These are phyloP conservation scores for Sycophila texana DNA, from an alignment of 2,888 invertebrate species.

Conservation along the genomic window DNA sequence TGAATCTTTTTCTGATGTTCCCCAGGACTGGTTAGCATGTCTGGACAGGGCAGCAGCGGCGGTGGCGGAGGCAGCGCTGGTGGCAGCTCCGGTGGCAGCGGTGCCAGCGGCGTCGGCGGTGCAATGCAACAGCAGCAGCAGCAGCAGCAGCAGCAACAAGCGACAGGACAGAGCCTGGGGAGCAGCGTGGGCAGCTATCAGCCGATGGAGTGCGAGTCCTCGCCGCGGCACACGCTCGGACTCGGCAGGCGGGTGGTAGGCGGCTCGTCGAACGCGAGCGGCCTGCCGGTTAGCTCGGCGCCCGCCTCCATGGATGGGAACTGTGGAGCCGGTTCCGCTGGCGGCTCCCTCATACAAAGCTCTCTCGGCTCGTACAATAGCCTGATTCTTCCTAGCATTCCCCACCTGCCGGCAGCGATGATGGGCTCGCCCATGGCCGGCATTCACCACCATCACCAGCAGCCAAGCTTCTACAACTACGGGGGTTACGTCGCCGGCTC, in stretches of 20 bases:
- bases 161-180: constrained; percentile 9
- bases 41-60: constrained; percentile 73
- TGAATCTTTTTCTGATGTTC: constrained; percentile 25
- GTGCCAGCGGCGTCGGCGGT: constrained; percentile 63
- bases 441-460: constrained; percentile 63
- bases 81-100: constrained; percentile 69
- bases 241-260: constrained; percentile 65
- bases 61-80: constrained; percentile 63
- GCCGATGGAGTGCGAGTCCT: constrained; percentile 89
- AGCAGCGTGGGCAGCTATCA: constrained; percentile 73
- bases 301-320: constrained; percentile 52
- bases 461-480: constrained; percentile 73
- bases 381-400: constrained; percentile 75
- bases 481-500: constrained; percentile 67
- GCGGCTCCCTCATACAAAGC: constrained; percentile 74
- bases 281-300: constrained; percentile 31
- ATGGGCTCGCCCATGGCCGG: constrained; percentile 47
- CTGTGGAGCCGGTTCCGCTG: not conserved
- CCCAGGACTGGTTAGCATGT: constrained; percentile 74
- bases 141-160: constrained; percentile 60
- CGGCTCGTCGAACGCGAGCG: constrained; percentile 29
- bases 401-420: constrained; percentile 74
- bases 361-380: constrained; percentile 75
- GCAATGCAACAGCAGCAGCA: not conserved
- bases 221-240: constrained; percentile 75